These are phyloP conservation scores for Chelonus insularis DNA, from an alignment of 1,140 invertebrate genomes.

Conservation along the genomic window DNA sequence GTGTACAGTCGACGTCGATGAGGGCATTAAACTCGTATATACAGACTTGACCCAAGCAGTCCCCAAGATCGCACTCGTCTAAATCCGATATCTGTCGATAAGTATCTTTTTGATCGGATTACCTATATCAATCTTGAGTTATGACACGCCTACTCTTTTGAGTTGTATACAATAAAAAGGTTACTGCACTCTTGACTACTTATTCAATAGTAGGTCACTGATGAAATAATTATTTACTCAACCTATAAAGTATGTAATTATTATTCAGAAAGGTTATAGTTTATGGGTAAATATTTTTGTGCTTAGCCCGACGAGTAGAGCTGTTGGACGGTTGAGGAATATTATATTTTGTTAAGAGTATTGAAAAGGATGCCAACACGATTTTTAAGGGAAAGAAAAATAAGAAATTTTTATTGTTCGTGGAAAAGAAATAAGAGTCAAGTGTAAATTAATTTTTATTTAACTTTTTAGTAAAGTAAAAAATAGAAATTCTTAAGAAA, in stretches of 20 bases:
- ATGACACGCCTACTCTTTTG: conserved; percentile 10
- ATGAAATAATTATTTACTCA: background rate
- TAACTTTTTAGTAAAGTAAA: too few species aligned
- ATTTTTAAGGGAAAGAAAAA: too few species aligned
- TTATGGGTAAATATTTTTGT: too few species aligned
- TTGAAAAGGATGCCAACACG: too few species aligned
- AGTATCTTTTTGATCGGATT: conserved; percentile 5
- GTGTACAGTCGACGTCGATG: background rate
- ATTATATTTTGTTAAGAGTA: too few species aligned
- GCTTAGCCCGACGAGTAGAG: too few species aligned
- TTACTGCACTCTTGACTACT: background rate
- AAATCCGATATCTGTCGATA: conserved; percentile 13
- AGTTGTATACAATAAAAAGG: background rate
- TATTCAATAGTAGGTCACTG: background rate
- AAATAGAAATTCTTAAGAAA: too few species aligned
- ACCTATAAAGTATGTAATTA: background rate
- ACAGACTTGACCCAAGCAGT: conserved; percentile 6
- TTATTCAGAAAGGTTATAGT: too few species aligned
- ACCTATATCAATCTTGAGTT: conserved; percentile 7
- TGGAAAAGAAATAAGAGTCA: too few species aligned
- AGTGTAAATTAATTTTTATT: too few species aligned
- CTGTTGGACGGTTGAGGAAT: too few species aligned
- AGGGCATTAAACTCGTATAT: conserved; percentile 17
- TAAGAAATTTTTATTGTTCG: too few species aligned
- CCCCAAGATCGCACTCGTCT: background rate